Conservation (phyloP, 2,113 vertebrate species). For the Onychorhynchus coronatus region DNA sequence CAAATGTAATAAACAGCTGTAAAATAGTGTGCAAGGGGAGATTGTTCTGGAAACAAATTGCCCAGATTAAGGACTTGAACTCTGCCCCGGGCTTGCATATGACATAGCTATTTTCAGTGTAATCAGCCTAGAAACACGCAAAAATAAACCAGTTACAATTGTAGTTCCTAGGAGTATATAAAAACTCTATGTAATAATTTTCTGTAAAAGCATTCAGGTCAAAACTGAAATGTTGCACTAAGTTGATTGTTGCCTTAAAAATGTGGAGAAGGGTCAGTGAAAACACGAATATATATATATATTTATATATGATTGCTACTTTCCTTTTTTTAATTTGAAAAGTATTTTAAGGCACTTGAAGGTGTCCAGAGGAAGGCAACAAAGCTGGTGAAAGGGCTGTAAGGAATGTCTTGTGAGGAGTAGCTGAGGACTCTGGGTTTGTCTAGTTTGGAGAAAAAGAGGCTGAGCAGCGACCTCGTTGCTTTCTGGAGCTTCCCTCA, state of each 20-base stretch:
- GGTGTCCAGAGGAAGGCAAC: background rate
- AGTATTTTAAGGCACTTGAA: background rate
- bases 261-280: background rate
- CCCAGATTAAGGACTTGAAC: background rate
- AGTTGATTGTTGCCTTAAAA: background rate
- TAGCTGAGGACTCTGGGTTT: background rate
- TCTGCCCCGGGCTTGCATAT: background rate
- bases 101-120: background rate
- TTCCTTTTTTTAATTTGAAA: background rate
- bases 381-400: background rate
- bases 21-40: background rate
- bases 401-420: background rate
- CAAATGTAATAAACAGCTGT: background rate
- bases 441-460: background rate
- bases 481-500: background rate
- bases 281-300: background rate
- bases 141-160: background rate
- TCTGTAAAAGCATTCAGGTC: background rate
- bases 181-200: background rate
- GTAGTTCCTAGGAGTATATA: background rate
- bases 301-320: background rate
- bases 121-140: background rate
- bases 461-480: background rate
- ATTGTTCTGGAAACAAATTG: background rate
- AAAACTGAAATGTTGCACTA: background rate